Base-by-base conservation (phyloP, 2,888 invertebrate species). In the Apoderus coryli region DNA sequence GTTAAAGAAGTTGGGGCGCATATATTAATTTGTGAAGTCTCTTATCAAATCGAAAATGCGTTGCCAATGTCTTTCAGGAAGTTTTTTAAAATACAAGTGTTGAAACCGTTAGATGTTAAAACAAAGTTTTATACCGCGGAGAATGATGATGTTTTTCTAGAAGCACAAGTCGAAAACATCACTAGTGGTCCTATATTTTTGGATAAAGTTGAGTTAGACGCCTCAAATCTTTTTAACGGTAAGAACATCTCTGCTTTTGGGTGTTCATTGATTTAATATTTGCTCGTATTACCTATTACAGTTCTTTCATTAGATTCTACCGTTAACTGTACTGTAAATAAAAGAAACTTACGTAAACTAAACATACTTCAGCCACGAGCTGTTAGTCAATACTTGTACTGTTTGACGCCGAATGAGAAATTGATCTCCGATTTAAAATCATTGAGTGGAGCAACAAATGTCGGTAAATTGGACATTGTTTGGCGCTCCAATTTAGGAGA, bases 1-100 rank as follows among this genome's bases (percentile, higher is more conserved):
- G 93, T 98, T n/a, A 96, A 95, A 60, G 96, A 98, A 63, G 77
- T 92, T 44, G 96, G 96, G 23, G 88, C 90, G 25, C 96, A 98
- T 54, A 93, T 96, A 52, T 63, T 98, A 43, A 90, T 95, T 2
- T 98, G 96, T 62, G 90, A 95, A 60, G 92, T 98, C 2, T 81
- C 77, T 41, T 98, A 96, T 55, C 72, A 72, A 49, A 78, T 78
- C 16, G 70, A 76, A 28, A 67, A 71, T 36, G 73, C 75, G 32
- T 75, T 81, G 42, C 64, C 76, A 16, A 76, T 84, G 53, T 82
- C 85, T 38, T 89, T 96, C 51, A 71, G 92, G 43, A 96, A 96
- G 57, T 95, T 92, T 57, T 98, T 96, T 59, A 96, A 95, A 61
- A 96, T 98, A 58, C 79, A 89, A 71, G 96, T 98, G 0, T 69